Evolutionary conservation across 2,113 vertebrate genomes (phyloP), one percentile per base, ranked within the genome.

Genomic region (Thymallus thymallus): DNA sequence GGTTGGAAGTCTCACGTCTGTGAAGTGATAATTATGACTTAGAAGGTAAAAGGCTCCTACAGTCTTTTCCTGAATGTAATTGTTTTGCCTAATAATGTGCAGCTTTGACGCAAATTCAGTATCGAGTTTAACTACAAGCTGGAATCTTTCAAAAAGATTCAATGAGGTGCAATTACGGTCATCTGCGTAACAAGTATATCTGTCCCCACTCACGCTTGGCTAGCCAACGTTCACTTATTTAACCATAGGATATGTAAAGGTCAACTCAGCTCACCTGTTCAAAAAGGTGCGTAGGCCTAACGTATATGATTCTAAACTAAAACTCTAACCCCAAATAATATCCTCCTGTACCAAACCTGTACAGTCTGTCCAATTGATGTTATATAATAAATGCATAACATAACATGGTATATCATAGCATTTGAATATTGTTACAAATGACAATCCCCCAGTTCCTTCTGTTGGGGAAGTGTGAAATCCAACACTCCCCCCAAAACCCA

Each of bases 131-230:
- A 64, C 23, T 63, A 26, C 48, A 51, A 51, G 16, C 48, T 51
- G 48, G 4, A 61, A 61, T 3, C 23, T 73, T 26, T 45, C 32
- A 45, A 68, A 69, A 0, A 73, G 55, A 64, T 30, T 68, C 22
- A 72, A 76, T 60, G 22, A 68, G 68, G 14, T 60, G 1, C 63
- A 76, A 85, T 85, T 75, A 81, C 83, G 65, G 74, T 70, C 68
- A 48, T 45, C 2, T 18, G 14, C 1, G 1, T 10, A 61, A 65
- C 22, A 1, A 74, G 65, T 63, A 3, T 45, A 20, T 56, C 69
- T 51, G 51, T 14, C 71, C 45, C 30, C 56, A 18, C 9, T 20
- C 20, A 14, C 71, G 14, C 71, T 74, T 9, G 9, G 26, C 2
- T 6, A 41, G 16, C 20, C 5, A 41, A 16, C 18, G 18, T 41